A percentile compares a stretch with the other conserved stretches of the same genome.
phyloP scores from a whole-genome alignment of 2,888 invertebrate species.

The Callyntrura guangdongensis region DNA sequence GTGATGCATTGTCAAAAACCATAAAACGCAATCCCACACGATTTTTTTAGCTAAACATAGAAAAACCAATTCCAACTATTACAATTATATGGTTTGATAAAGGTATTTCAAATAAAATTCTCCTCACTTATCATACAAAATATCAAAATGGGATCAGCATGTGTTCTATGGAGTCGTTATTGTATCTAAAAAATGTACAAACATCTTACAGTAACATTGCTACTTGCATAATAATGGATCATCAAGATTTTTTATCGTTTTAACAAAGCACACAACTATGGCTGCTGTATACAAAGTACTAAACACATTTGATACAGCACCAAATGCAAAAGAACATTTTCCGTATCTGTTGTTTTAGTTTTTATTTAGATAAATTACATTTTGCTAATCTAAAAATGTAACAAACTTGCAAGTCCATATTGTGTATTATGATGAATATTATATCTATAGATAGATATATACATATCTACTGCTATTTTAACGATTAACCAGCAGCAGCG shows the following conservation, averaged over 20 bases:
- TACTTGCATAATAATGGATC: slow-evolving; percentile 73
- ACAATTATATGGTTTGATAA: background rate
- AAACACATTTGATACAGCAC: background rate
- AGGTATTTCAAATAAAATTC: background rate
- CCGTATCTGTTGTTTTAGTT: slow-evolving; percentile 68
- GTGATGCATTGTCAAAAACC: slow-evolving; percentile 54
- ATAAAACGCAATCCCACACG: background rate
- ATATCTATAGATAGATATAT: background rate
- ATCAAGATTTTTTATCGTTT: slow-evolving; percentile 58
- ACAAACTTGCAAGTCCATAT: background rate
- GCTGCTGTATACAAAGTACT: background rate
- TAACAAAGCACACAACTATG: slow-evolving; percentile 12
- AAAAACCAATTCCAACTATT: background rate
- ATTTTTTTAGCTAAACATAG: background rate
- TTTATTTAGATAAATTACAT: slow-evolving; percentile 51
- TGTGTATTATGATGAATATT: no score
- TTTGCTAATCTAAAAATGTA: slow-evolving; percentile 53
- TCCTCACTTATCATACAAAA: slow-evolving; percentile 13
- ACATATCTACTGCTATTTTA: background rate
- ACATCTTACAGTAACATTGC: slow-evolving; percentile 52
- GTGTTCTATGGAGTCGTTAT: slow-evolving; percentile 29
- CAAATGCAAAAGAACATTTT: slow-evolving; percentile 67
- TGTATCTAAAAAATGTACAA: slow-evolving; percentile 52
- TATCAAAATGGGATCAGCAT: slow-evolving; percentile 1
- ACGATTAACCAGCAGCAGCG: slow-evolving; percentile 26